Evolutionary conservation across 2,888 invertebrate species (phyloP).

Genomic region (Cylindroiulus punctatus): DNA sequence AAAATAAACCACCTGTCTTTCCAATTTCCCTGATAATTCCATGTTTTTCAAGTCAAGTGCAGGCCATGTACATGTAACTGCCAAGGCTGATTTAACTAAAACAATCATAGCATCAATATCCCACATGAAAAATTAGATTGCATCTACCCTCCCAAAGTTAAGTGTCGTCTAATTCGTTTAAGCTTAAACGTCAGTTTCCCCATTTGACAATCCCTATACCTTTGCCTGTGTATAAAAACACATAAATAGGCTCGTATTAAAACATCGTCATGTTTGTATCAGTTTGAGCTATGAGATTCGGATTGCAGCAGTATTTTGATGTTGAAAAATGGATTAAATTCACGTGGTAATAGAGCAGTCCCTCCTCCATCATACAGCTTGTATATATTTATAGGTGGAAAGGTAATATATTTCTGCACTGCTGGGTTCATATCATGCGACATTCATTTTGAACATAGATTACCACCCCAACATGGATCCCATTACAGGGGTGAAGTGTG

Average conservation of each 20-base stretch:
- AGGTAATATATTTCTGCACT: conserved; percentile 12
- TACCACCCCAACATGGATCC: not conserved
- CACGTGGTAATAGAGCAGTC: conserved; percentile 13
- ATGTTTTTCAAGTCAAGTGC: too few relatives aligned
- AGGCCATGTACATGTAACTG: too few relatives aligned
- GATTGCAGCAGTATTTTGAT: not conserved
- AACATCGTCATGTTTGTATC: not conserved
- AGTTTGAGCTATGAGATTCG: not conserved
- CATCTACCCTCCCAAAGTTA: too few relatives aligned
- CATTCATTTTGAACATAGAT: conserved; percentile 8
- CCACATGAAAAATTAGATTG: too few relatives aligned
- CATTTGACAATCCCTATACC: not conserved
- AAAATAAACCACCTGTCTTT: too few relatives aligned
- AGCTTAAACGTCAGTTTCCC: not conserved
- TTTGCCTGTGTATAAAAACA: not conserved
- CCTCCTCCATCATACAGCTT: not conserved
- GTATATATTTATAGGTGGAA: not conserved
- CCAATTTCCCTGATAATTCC: too few relatives aligned
- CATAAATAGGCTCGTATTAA: not conserved
- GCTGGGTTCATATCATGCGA: not conserved
- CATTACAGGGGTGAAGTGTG: conserved; percentile 16
- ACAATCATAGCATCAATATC: too few relatives aligned
- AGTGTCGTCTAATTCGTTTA: too few relatives aligned
- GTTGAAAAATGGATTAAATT: conserved; percentile 20
- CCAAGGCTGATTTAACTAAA: too few relatives aligned